Evolutionary conservation across 2,888 invertebrate genomes (phyloP), one percentile per base, ranked within the genome.

Genomic region (Exephanes ischioxanthus): DNA sequence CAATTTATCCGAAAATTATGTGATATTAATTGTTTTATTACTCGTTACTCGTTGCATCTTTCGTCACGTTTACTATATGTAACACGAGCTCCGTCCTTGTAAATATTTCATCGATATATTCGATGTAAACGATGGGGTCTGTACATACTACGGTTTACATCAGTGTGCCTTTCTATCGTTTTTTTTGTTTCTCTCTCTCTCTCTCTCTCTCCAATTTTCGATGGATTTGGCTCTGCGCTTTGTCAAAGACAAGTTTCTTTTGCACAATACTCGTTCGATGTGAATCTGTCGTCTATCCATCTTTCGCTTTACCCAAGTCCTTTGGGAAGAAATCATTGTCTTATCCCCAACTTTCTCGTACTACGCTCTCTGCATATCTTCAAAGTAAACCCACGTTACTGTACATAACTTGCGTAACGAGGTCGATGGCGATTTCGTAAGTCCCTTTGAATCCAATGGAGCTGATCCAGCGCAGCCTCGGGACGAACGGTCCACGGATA

Each of bases 71-170:
- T 19, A n/a, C 70, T 75, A 26, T 58, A 58, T 58, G 26, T 26
- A 58, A 26, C 11, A 26, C 70, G 6, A 22, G 55, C 78, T 53
- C 66, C 75, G 73, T 55, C 55, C 70, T 75, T 85, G 82, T 85
- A 85, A 63, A 84, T 84, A 78, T 61, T 81, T 63, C 55, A 80
- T 58, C 63, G 45, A 16, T 85, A 61, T 58, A 72, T 75, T 82
- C 37, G 78, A 82, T 85, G 75, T 79, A 73, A 63, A 80, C 9
- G 45, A 82, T 82, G 22, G 22, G 79, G 77, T 82, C 68, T 80
- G 76, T 81, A 79, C 76, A 84, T 58, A 58, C 58, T 58, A 14
- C 58, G 14, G 58, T 86, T 78, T 78, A n/a, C 67, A 37, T 80
- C 51, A 63, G 51, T 82, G 72, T 67, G 45, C 58, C 58, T 73